A percentile compares a stretch with the other conserved stretches of the same genome.
Conservation (phyloP, 2,797 vertebrate species). For the Anguilla obscura region DNA sequence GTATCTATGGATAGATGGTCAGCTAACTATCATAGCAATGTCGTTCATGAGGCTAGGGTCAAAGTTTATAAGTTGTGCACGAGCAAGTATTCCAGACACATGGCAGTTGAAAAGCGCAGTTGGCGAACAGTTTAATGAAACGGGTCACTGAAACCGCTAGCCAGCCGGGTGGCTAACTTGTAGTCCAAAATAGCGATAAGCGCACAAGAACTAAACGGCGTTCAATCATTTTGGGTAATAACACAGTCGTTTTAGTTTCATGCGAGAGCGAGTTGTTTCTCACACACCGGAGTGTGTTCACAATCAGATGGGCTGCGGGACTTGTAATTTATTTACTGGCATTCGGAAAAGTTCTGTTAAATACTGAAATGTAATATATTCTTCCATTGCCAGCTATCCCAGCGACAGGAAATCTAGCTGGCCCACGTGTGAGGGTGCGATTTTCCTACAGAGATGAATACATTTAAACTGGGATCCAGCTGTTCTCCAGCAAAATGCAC, state of each 20-base stretch:
- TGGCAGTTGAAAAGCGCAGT: neutral
- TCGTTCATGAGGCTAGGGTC: neutral
- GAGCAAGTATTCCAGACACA: neutral
- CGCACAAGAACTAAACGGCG: neutral
- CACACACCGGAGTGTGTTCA: neutral
- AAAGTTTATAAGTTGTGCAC: neutral
- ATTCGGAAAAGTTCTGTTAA: neutral
- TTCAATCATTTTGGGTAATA: neutral
- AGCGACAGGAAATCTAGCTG: neutral
- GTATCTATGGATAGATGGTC: neutral
- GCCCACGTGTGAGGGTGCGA: neutral
- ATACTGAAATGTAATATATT: constrained; percentile 14
- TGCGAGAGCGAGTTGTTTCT: neutral
- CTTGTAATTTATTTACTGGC: constrained; percentile 26
- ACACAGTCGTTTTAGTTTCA: neutral
- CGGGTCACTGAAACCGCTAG: neutral
- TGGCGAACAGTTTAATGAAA: neutral
- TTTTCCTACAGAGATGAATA: constrained; percentile 30
- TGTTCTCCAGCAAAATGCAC: neutral
- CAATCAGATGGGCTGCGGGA: neutral
- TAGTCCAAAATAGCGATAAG: neutral
- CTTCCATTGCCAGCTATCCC: neutral
- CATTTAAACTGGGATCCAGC: constrained; percentile 31
- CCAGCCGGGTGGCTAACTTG: neutral
- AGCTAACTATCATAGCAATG: neutral